Conservation (phyloP, 2,888 invertebrate genomes). For the Luffia ferchaultella region DNA sequence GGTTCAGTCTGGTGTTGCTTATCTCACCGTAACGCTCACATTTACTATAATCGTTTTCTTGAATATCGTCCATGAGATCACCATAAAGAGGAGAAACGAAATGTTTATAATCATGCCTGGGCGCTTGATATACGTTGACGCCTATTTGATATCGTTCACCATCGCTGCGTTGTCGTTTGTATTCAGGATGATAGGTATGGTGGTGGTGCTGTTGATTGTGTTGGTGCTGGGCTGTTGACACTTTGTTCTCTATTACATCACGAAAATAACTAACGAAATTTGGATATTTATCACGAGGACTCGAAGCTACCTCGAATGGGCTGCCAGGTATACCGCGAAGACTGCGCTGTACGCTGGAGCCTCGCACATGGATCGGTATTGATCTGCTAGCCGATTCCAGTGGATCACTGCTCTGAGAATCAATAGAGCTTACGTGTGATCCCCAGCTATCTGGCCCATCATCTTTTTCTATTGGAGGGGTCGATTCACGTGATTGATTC, state of each 20-base stretch:
- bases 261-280: constrained; percentile 56
- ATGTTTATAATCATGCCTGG: constrained; percentile 49
- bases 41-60: constrained; percentile 55
- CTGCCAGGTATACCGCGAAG: constrained; percentile 30
- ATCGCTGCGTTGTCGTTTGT: constrained; percentile 32
- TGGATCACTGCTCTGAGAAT: constrained; percentile 25
- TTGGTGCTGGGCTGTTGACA: constrained; percentile 17
- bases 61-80: constrained; percentile 57
- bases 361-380: constrained; percentile 37
- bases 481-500: constrained; percentile 36
- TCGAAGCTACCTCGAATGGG: constrained; percentile 42
- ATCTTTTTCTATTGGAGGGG: constrained; percentile 40
- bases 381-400: constrained; percentile 26
- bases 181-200: constrained; percentile 33
- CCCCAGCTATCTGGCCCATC: constrained; percentile 56
- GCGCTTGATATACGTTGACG: constrained; percentile 33
- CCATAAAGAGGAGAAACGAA: constrained; percentile 48
- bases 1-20: constrained; percentile 38
- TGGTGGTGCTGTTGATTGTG: constrained; percentile 18
- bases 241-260: constrained; percentile 38
- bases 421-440: constrained; percentile 33
- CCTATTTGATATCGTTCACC: constrained; percentile 37
- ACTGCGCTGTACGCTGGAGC: constrained; percentile 32
- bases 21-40: constrained; percentile 59
- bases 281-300: constrained; percentile 50